Evolutionary conservation across 2,113 vertebrate genomes (phyloP).

Genomic region (Coracopsis vasa): DNA sequence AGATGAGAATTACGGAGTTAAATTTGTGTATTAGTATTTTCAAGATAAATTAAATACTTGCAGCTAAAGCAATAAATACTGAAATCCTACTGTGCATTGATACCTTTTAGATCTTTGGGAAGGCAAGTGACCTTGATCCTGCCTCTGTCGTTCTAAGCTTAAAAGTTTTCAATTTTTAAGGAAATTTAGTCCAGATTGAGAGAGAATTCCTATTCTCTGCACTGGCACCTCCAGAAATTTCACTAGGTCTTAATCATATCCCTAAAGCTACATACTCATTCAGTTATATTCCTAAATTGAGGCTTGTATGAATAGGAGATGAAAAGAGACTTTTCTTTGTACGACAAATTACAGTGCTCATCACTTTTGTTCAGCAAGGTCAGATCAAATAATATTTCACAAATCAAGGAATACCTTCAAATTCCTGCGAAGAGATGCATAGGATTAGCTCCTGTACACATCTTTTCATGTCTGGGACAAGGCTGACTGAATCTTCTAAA

Average conservation of each 20-base stretch:
- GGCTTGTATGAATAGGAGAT: neutral
- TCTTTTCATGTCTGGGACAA: neutral
- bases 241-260: neutral
- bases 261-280: conserved; percentile 4
- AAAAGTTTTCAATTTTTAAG: conserved; percentile 13
- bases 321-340: neutral
- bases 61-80: conserved; percentile 55
- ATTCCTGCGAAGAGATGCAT: neutral
- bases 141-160: neutral
- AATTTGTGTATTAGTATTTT: conserved; percentile 48
- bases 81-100: neutral
- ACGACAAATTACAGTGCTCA: neutral
- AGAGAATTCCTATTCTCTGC: neutral
- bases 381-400: neutral
- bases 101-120: conserved; percentile 27
- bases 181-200: conserved; percentile 21
- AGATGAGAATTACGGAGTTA: conserved; percentile 21
- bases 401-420: neutral
- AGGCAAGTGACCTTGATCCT: neutral
- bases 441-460: neutral
- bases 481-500: neutral
- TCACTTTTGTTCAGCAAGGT: neutral
- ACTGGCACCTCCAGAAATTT: neutral
- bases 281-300: neutral
- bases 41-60: conserved; percentile 37